phyloP scores from a whole-genome alignment of 2,888 invertebrate genomes.

The Leptinotarsa haldemani region DNA sequence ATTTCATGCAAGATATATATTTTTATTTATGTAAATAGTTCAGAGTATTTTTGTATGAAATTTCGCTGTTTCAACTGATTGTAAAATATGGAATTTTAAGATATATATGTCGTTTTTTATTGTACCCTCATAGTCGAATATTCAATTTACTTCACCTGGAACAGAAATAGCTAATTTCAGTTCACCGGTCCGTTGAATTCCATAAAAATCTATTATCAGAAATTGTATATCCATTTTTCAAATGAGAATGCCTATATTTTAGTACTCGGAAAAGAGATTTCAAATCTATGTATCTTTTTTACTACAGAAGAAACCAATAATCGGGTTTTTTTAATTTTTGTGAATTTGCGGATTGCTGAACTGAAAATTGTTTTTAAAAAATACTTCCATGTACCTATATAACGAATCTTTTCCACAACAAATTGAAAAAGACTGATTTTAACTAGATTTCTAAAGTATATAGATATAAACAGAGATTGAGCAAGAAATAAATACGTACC shows the following conservation, averaged over 20 bases:
- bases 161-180: slow-evolving; percentile 19
- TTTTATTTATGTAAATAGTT: slow-evolving; percentile 45
- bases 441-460: slow-evolving; percentile 59
- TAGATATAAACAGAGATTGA: slow-evolving; percentile 44
- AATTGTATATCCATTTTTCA: background rate
- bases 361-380: slow-evolving; percentile 49
- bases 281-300: no score
- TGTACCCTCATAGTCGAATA: background rate
- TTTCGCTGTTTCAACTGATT: slow-evolving; percentile 22
- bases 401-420: slow-evolving; percentile 53
- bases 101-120: background rate
- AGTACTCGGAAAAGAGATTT: no score
- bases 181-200: background rate
- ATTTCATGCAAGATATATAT: slow-evolving; percentile 38
- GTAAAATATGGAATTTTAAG: slow-evolving; percentile 9
- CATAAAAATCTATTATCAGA: background rate
- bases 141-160: slow-evolving; percentile 28
- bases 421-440: slow-evolving; percentile 67
- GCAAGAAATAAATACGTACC: slow-evolving; percentile 27
- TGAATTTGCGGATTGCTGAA: background rate
- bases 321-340: background rate
- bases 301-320: no score
- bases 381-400: slow-evolving; percentile 58
- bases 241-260: no score
- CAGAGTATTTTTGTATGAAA: slow-evolving; percentile 36